Evolutionary conservation across 2,888 invertebrate species (phyloP), one percentile per base, ranked within the genome.

Genomic region (Epinotia bilunana): DNA sequence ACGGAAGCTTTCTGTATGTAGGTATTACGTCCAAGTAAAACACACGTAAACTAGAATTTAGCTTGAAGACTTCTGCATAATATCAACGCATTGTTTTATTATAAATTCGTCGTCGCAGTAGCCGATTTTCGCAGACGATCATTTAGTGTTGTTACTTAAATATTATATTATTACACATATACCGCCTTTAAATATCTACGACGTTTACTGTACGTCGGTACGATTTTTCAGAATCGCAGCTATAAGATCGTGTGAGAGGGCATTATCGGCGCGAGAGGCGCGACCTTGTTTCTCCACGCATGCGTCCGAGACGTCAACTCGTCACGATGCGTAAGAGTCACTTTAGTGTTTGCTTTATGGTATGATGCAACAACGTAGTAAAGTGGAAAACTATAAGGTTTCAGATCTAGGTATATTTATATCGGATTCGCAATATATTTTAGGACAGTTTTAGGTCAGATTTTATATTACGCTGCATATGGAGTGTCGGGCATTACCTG

Each of bases 241-340:
- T 55, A 5, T 3, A 20, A 13, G 43, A 20, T 23, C n/a, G 64
- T 74, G 49, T 71, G 70, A n/a, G 11, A 60, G 16, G 64, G 60
- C 64, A 33, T 49, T 71, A 60, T 64, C 18, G 16, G 63, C 62
- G 64, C 58, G 70, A 67, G 77, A 81, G 78, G 83, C 82, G 85
- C 83, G 86, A 83, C 87, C 87, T 86, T 86, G 82, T 85, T 86
- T 81, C 80, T 78, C 63, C 80, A 81, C 78, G 76, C 70, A 79
- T 79, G 79, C 82, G 83, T 79, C 81, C 80, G 75, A 78, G 69
- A 55, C 57, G 76, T 79, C 81, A 81, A 84, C 85, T 86, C 80
- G 83, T 85, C 77, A 79, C 77, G 79, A 81, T 86, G 84, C 84
- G 83, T 83, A 77, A 80, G 81, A 85, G 87, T 84, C 77, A 80